These are phyloP conservation scores for Drosophila leonis DNA, from an alignment of 2,888 invertebrate genomes.

Conservation along the genomic window DNA sequence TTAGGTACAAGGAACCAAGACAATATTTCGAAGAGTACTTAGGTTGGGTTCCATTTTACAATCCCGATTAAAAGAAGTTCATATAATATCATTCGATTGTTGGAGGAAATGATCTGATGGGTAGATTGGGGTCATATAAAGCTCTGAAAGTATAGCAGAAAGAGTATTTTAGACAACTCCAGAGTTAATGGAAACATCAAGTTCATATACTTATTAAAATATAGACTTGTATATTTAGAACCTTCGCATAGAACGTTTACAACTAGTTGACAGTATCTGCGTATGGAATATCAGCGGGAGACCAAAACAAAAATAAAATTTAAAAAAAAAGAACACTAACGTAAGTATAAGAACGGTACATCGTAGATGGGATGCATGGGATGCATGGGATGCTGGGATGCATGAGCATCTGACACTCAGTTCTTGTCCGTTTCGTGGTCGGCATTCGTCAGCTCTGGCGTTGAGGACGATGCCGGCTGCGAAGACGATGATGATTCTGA, in stretches of 20 bases:
- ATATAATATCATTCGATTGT: too few species aligned
- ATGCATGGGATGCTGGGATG: not conserved
- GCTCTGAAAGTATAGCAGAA: too few species aligned
- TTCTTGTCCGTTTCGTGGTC: constrained; percentile 29
- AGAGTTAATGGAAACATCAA: not conserved
- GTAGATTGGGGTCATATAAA: too few species aligned
- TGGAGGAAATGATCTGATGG: too few species aligned
- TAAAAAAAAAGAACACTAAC: not conserved
- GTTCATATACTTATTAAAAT: not conserved
- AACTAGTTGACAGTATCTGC: constrained; percentile 17
- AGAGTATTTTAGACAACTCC: too few species aligned
- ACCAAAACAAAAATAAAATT: constrained; percentile 2
- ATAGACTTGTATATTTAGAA: constrained; percentile 7
- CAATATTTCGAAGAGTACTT: too few species aligned
- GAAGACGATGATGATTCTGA: constrained; percentile 42
- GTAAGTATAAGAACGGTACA: not conserved
- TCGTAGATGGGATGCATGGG: not conserved
- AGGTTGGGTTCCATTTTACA: too few species aligned
- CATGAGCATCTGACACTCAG: not conserved
- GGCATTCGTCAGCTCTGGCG: constrained; percentile 20
- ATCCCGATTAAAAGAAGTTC: too few species aligned
- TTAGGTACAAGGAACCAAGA: too few species aligned
- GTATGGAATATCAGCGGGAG: constrained; percentile 19
- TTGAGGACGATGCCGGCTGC: constrained; percentile 2
- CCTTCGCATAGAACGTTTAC: constrained; percentile 8